Conservation (phyloP, 2,113 vertebrate species). For the Paramormyrops kingsleyae region DNA sequence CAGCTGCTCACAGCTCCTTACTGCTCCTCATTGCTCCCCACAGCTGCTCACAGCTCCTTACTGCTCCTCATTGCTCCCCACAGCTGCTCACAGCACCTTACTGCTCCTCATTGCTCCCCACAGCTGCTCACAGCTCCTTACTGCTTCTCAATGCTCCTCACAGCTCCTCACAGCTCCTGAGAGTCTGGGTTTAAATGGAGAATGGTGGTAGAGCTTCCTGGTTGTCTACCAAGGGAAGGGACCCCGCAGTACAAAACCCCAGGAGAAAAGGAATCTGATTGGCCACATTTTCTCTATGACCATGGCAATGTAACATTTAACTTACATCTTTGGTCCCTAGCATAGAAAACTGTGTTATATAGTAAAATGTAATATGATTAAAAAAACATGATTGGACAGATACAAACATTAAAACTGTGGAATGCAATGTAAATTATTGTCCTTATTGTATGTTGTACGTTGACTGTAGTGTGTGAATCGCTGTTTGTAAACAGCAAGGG, state of each 20-base stretch:
- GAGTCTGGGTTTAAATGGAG: not conserved
- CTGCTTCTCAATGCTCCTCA: not conserved
- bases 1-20: too few relatives aligned
- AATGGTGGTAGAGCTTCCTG: not conserved
- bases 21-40: too few relatives aligned
- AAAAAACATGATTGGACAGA: not conserved
- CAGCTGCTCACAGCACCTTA: too few relatives aligned
- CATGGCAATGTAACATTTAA: not conserved
- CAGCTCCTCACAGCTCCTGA: not conserved
- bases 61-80: not conserved
- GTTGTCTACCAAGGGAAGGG: not conserved
- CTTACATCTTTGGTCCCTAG: not conserved
- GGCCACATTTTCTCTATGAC: not conserved
- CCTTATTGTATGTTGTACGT: not conserved
- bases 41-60: not conserved
- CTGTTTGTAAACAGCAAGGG: conserved; percentile 31
- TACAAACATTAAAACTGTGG: not conserved
- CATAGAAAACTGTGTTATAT: not conserved
- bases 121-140: not conserved
- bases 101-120: too few relatives aligned
- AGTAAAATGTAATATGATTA: not conserved
- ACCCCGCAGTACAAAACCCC: not conserved
- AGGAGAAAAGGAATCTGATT: not conserved
- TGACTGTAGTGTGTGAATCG: conserved; percentile 15
- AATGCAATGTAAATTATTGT: not conserved